Evolutionary conservation across 2,113 vertebrate species (phyloP).

Genomic region (Mustela lutreola): DNA sequence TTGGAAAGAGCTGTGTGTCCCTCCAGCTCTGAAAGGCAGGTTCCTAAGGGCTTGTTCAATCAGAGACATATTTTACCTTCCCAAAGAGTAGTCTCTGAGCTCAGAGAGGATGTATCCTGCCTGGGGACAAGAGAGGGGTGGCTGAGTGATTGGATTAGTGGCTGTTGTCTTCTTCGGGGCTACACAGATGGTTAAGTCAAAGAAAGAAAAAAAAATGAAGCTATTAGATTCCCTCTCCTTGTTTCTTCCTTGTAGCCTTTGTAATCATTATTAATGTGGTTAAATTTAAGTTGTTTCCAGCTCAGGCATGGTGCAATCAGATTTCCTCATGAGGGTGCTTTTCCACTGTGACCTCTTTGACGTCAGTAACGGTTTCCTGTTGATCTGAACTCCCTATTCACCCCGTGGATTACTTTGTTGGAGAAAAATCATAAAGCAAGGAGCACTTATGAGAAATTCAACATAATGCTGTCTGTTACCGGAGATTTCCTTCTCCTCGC

Average conservation of each 20-base stretch:
- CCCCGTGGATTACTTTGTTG: neutral
- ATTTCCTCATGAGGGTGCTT: constrained; percentile 82
- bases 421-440: constrained; percentile 66
- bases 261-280: constrained; percentile 75
- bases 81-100: neutral
- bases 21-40: constrained; percentile 29
- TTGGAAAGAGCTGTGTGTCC: neutral
- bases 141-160: constrained; percentile 8
- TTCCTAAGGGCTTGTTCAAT: neutral
- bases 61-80: constrained; percentile 15
- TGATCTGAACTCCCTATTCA: constrained; percentile 81
- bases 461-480: neutral
- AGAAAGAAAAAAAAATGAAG: neutral
- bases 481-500: neutral
- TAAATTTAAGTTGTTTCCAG: constrained; percentile 71
- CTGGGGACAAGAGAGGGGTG: neutral
- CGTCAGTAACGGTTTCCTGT: constrained; percentile 87
- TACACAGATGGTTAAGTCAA: neutral
- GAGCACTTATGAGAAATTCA: constrained; percentile 70
- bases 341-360: constrained; percentile 69
- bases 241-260: constrained; percentile 73
- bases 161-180: neutral
- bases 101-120: constrained; percentile 5
- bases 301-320: constrained; percentile 79
- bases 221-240: neutral